phyloP scores from a whole-genome alignment of 2,113 vertebrate species.

The Apteryx mantelli region DNA sequence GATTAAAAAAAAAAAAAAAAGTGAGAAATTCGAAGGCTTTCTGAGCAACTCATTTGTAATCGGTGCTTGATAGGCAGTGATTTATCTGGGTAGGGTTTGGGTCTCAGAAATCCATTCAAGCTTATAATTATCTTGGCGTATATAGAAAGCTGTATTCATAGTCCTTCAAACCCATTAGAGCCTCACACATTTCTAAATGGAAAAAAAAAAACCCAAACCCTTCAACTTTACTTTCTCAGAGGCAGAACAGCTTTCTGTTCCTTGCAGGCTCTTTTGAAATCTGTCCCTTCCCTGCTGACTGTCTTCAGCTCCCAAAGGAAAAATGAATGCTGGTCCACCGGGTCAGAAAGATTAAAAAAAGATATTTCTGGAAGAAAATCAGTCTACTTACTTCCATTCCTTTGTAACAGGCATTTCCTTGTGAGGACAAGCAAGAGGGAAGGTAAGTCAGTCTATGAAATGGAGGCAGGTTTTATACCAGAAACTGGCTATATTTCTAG shows the following conservation, averaged over 20 bases:
- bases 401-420: background rate
- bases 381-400: background rate
- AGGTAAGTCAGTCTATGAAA: background rate
- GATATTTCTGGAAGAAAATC: background rate
- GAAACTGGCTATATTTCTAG: background rate
- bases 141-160: background rate
- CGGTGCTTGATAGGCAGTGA: background rate
- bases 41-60: background rate
- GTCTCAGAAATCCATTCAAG: conserved; percentile 36
- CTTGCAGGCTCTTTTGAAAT: background rate
- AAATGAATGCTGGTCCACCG: background rate
- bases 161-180: background rate
- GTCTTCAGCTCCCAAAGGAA: background rate
- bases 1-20: background rate
- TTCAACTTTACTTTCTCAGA: background rate
- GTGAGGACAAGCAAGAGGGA: background rate
- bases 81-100: conserved; percentile 1
- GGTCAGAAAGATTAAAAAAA: background rate
- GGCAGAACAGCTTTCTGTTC: background rate
- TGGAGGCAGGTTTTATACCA: background rate
- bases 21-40: background rate
- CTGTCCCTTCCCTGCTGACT: background rate
- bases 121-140: conserved; percentile 33
- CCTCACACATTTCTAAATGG: background rate
- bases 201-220: background rate